Conservation (phyloP, 64 coral and sea anemone species). For the Orbicella faveolata region DNA sequence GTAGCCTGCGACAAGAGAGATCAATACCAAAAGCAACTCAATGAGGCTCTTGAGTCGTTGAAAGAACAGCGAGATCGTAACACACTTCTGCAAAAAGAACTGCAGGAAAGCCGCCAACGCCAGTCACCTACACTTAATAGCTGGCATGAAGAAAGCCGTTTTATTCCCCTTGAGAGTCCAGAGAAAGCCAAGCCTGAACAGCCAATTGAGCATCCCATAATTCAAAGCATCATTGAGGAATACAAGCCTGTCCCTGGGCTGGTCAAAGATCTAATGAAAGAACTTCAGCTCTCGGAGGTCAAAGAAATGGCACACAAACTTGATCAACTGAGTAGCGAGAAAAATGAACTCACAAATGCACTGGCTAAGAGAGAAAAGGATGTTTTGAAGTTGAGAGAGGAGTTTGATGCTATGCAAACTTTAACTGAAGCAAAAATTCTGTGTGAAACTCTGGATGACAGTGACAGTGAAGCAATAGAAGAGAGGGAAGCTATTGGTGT, state of each 20-base stretch:
- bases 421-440: slow-evolving; percentile 88
- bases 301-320: slow-evolving; percentile 84
- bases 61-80: slow-evolving; percentile 98
- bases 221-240: slow-evolving; percentile 81
- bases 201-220: slow-evolving; percentile 53
- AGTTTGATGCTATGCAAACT: slow-evolving; percentile 89
- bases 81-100: slow-evolving; percentile 86
- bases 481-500: slow-evolving; percentile 36
- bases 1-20: slow-evolving; percentile 90
- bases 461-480: slow-evolving; percentile 36
- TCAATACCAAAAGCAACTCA: slow-evolving; percentile 89
- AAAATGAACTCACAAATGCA: slow-evolving; percentile 73
- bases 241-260: slow-evolving; percentile 88
- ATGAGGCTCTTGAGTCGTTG: slow-evolving; percentile 88
- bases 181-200: slow-evolving; percentile 67
- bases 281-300: slow-evolving; percentile 90
- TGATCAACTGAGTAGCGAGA: slow-evolving; percentile 76
- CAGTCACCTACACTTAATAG: slow-evolving; percentile 73
- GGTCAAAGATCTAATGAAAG: slow-evolving; percentile 97
- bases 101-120: slow-evolving; percentile 69
- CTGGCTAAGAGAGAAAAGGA: slow-evolving; percentile 83
- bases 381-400: slow-evolving; percentile 86
- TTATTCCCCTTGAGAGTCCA: slow-evolving; percentile 51
- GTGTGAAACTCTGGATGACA: slow-evolving; percentile 68
- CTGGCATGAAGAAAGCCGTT: slow-evolving; percentile 92